Evolutionary conservation across 2,797 vertebrate species (phyloP), one percentile per base, ranked within the genome.

Genomic region (Microctenopoma stevenorrisi): DNA sequence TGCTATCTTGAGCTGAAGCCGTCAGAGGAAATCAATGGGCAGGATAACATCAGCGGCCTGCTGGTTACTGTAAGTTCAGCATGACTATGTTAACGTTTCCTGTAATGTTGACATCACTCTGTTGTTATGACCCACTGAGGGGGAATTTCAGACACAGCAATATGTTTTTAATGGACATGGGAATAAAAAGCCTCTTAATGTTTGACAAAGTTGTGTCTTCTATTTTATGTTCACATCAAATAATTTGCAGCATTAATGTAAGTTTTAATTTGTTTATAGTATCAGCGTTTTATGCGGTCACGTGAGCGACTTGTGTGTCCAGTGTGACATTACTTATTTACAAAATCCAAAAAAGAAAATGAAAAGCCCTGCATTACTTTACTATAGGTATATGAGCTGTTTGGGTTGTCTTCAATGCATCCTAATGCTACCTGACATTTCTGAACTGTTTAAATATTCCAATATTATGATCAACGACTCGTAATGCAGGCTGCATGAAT

Each of bases 401-500:
- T 88, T 85, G 66, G 65, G 65, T 72, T 81, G 50, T 76, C 67
- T 63, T 84, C 74, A 70, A 25, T 64, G 81, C 62, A 67, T 82
- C 63, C 64, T 90, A 78, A 92, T 82, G 79, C 81, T 84, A 86
- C 84, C 77, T 92, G 90, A 92, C 91, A 81, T 90, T 89, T 72
- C 82, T n/a, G 42, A 74, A 81, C 79, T 78, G 60, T 69, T 93
- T 87, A 73, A 91, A 91, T 88, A 93, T 90, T 92, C 84, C 70
- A 76, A 85, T 84, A 88, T 91, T 86, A 85, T 90, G 89, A 92
- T 90, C 86, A 86, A 70, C 81, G 56, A 74, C 80, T 86, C 68
- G 72, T 91, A 89, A 92, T 92, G 93, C 81, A 87, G 83, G 42
- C 71, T n/a, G 74, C 89, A 92, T 93, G 82, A 93, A 93, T 94